A percentile compares a stretch with the other conserved stretches of the same genome.
These are phyloP conservation scores for Palythoa grandis DNA, from an alignment of 92 coral and sea anemone species.

Conservation along the genomic window DNA sequence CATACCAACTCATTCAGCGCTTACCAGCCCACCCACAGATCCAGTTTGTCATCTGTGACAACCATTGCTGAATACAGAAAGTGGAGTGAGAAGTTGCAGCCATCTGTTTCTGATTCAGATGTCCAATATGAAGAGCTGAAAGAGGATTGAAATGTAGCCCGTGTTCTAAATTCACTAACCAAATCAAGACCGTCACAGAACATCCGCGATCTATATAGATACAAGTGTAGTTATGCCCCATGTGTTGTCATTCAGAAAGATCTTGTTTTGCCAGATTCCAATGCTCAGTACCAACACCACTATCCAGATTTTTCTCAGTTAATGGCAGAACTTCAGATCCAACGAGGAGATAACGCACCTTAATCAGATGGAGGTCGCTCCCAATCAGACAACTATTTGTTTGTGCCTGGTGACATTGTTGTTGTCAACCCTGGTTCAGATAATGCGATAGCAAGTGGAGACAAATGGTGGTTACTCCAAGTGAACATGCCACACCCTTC, in stretches of 20 bases:
- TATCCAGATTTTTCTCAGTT: constrained; percentile 63
- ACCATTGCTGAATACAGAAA: constrained; percentile 29
- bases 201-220: constrained; percentile 63
- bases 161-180: constrained; percentile 11
- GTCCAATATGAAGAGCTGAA: background rate
- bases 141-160: background rate
- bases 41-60: background rate
- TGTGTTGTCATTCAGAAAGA: constrained; percentile 70
- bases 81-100: constrained; percentile 16
- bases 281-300: background rate
- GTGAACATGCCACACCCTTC: constrained; percentile 62
- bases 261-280: constrained; percentile 32
- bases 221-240: constrained; percentile 73
- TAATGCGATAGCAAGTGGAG: constrained; percentile 65
- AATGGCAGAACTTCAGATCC: constrained; percentile 52
- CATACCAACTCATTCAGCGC: constrained; percentile 68
- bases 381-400: too few species aligned
- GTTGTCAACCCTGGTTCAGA: constrained; percentile 67
- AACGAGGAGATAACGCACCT: constrained; percentile 20
- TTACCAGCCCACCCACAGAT: constrained; percentile 68
- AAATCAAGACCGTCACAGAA: constrained; percentile 69
- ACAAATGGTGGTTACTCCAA: constrained; percentile 74
- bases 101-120: background rate
- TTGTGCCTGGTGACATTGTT: too few species aligned
- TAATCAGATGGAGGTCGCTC: too few species aligned